Evolutionary conservation across 2,113 vertebrate genomes (phyloP).

Genomic region (Galemys pyrenaicus): DNA sequence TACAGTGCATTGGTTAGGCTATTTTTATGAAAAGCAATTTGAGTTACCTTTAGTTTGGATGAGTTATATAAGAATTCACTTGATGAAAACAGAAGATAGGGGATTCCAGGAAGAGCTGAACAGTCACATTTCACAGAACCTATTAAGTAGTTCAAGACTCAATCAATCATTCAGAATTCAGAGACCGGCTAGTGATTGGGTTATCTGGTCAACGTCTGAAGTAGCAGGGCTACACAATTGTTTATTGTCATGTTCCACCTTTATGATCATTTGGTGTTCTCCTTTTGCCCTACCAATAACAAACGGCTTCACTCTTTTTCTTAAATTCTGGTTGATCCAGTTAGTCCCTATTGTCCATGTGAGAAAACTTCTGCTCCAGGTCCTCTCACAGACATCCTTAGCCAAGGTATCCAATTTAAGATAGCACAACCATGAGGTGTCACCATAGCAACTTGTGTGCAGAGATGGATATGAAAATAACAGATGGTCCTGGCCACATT

Average conservation of each 20-base stretch:
- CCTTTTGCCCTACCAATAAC: neutral
- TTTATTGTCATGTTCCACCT: neutral
- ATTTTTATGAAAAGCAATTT: conserved; percentile 28
- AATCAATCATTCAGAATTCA: neutral
- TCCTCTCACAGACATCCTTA: neutral
- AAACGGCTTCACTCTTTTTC: neutral
- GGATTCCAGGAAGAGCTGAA: neutral
- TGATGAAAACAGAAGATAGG: neutral
- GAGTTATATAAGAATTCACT: neutral
- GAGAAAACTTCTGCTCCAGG: neutral
- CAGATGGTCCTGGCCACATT: neutral
- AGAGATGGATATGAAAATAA: neutral
- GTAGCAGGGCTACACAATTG: neutral
- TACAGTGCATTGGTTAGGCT: neutral
- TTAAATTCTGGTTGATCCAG: neutral
- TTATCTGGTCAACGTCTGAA: neutral
- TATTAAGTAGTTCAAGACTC: neutral
- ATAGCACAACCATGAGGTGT: neutral
- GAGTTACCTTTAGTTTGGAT: neutral
- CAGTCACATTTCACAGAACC: neutral
- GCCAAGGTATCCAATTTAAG: neutral
- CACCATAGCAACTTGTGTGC: neutral
- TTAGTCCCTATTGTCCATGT: neutral
- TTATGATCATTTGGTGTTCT: neutral
- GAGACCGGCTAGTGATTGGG: neutral